Evolutionary conservation across 1,140 invertebrate genomes (phyloP), one percentile per base, ranked within the genome.

Genomic region (Brachionus sp.): DNA sequence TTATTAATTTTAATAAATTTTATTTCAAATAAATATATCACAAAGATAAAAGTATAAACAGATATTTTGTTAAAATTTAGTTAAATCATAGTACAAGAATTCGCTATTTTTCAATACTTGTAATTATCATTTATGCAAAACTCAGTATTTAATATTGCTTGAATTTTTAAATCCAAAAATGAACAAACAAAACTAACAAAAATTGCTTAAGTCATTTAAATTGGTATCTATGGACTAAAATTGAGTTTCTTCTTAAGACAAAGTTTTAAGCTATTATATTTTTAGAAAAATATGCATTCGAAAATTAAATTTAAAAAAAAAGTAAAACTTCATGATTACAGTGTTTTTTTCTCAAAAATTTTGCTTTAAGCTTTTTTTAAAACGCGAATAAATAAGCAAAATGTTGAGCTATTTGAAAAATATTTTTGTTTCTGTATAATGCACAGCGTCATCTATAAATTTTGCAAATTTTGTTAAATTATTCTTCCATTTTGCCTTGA

Each of bases 371-470:
- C 50, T 57, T 19, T 57, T 25, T 57, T 57, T n/a, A 57, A 53
- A 50, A n/a, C 16, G 44, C 16, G 44, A 19, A 57, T 19, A 57
- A 57, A 57, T 57, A 57, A 57, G 16, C 9, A 57, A 19, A 57
- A 57, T 23, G 50, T 57, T 57, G 16, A 57, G 50, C 50, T 57
- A 57, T 16, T 19, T 29, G 3, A 57, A 57, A 57, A 57, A 23
- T 19, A 57, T 19, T 57, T 57, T 25, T 53, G 7, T 6, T 57
- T 57, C 50, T 57, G 50, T 19, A 57, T 9, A 57, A 19, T 57
- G 50, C 50, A 57, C 50, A 57, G 50, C 50, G 50, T 57, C 50
- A 57, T 57, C 50, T 57, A 57, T 57, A 57, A 57, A 57, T 57
- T 29, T 57, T 57, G 50, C 19, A 42, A 42, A 42, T 42, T 42